Evolutionary conservation across 2,113 vertebrate genomes (phyloP).

Genomic region (Chauna torquata): DNA sequence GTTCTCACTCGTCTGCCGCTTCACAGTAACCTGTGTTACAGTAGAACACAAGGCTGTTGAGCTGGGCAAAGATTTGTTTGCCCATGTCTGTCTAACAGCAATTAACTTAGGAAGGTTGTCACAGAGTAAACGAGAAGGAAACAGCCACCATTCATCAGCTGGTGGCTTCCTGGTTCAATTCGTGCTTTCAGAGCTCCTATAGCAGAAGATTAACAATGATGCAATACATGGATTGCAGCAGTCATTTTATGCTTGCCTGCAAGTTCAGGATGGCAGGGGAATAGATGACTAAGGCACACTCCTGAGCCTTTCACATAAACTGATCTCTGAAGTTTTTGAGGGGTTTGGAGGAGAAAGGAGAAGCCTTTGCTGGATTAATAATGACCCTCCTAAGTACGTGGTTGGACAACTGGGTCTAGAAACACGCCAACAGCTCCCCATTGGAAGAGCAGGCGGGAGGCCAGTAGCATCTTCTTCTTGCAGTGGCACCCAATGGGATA

Average conservation of each 20-base stretch:
- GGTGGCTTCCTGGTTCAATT: slow-evolving; percentile 12
- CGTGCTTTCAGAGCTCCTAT: slow-evolving; percentile 41
- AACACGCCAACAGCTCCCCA: neutral
- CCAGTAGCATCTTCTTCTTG: neutral
- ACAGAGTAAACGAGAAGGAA: slow-evolving; percentile 27
- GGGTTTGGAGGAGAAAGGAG: neutral
- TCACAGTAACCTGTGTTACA: neutral
- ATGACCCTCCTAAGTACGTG: neutral
- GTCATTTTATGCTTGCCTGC: neutral
- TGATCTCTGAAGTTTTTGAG: neutral
- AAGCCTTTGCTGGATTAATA: neutral
- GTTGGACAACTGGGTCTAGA: neutral
- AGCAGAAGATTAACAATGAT: slow-evolving; percentile 31
- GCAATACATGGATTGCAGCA: neutral
- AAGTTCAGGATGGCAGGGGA: neutral
- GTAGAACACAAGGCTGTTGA: slow-evolving; percentile 24
- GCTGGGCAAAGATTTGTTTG: slow-evolving; percentile 38
- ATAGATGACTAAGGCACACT: neutral
- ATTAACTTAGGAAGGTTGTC: slow-evolving; percentile 46
- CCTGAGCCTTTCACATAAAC: neutral
- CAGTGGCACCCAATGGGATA: neutral
- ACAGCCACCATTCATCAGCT: slow-evolving; percentile 48
- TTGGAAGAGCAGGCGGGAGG: neutral
- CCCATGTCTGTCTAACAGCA: neutral
- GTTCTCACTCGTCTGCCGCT: neutral